Base-by-base conservation (phyloP, 2,113 vertebrate genomes). In the Jacana jacana region DNA sequence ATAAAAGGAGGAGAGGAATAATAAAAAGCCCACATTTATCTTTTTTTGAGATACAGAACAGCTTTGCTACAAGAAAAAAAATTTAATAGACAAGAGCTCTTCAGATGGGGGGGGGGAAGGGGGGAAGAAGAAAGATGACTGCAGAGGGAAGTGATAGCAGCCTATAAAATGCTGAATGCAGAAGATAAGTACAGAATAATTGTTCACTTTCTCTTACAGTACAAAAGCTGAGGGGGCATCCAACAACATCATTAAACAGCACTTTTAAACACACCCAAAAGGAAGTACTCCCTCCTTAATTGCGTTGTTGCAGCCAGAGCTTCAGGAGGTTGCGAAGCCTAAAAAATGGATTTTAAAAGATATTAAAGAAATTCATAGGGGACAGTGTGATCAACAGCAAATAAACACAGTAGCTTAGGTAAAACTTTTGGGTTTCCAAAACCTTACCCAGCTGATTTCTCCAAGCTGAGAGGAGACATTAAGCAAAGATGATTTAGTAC, bases 181-280 rank as follows among this genome's bases (percentile, higher is more conserved):
- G 35, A 89, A 89, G 57, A 75, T 68, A 85, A 75, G 88, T 48
- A 57, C 66, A 82, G 75, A 85, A 22, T 91, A 93, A 87, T 84
- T 85, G 69, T 89, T 89, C 86, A 64, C 69, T 85, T 95, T 93
- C 60, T 69, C 30, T 80, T 86, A 65, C 58, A 65, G 35, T 57
- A 72, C 40, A 88, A 88, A 89, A 91, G 90, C 90, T 76, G 86
- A 93, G 30, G 69, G 81, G 81, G 52, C 77, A 93, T 95, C 89
- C 94, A 97, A 86, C 60, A 92, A 95, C 87, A 65, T 65, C 84
- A 95, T 97, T 95, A 96, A 93, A 93, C 86, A 76, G 86, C 39
- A 93, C 61, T 86, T 95, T 93, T 91, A 95, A 86, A 91, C 93
- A 94, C 95, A 79, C 93, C 89, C 89, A 72, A 95, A 96, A 96